These are phyloP conservation scores for Idaea aversata DNA, from an alignment of 2,888 invertebrate genomes.

Conservation along the genomic window DNA sequence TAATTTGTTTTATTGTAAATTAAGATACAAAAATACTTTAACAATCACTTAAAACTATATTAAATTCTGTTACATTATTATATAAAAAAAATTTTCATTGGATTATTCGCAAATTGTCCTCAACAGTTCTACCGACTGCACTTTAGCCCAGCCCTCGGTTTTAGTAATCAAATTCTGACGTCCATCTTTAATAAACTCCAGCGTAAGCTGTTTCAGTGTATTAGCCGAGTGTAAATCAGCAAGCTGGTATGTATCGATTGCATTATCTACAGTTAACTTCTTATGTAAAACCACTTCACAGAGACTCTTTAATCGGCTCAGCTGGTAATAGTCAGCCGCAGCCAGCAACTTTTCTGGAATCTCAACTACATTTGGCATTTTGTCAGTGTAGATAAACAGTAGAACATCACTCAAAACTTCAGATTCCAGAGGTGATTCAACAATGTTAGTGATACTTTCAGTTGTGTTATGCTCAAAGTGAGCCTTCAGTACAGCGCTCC, in stretches of 20 bases:
- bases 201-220: conserved; percentile 55
- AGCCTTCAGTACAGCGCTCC: conserved; percentile 9
- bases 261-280: conserved; percentile 69
- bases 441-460: conserved; percentile 7
- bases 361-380: conserved; percentile 65
- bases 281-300: conserved; percentile 71
- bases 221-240: conserved; percentile 70
- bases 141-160: conserved; percentile 66
- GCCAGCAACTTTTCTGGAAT: conserved; percentile 68
- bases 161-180: conserved; percentile 67
- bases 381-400: conserved; percentile 69
- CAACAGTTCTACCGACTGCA: conserved; percentile 66
- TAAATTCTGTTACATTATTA: background rate
- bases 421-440: conserved; percentile 7
- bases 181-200: conserved; percentile 73
- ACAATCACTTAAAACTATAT: background rate
- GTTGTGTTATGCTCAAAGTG: conserved; percentile 7
- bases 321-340: conserved; percentile 71
- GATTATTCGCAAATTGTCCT: conserved; percentile 21
- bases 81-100: too few species aligned
- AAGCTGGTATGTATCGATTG: conserved; percentile 64
- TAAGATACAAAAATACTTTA: background rate
- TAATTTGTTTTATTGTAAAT: background rate
- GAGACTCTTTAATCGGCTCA: conserved; percentile 61
- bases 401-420: conserved; percentile 54